These are phyloP conservation scores for Cryptocephalus moraei DNA, from an alignment of 2,888 invertebrate species.

Conservation along the genomic window DNA sequence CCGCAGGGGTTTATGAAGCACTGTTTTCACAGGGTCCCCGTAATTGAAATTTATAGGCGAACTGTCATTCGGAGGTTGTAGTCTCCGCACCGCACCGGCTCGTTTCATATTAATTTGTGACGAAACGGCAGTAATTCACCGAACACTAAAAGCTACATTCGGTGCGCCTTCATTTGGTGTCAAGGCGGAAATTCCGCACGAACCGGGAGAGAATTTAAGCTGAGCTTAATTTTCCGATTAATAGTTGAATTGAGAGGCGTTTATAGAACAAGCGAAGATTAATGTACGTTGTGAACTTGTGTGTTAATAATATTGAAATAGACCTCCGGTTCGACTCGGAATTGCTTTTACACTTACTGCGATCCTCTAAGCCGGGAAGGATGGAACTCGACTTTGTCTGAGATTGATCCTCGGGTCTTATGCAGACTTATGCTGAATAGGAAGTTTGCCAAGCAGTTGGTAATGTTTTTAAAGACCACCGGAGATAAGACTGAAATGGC, in stretches of 20 bases:
- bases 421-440: no score
- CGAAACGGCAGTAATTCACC: slow-evolving; percentile 19
- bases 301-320: not conserved
- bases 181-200: slow-evolving; percentile 6
- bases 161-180: slow-evolving; percentile 4
- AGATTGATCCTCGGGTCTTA: no score
- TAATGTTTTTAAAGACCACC: no score
- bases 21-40: slow-evolving; percentile 9
- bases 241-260: slow-evolving; percentile 10
- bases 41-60: slow-evolving; percentile 30
- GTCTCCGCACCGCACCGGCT: slow-evolving; percentile 17
- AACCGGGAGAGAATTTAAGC: slow-evolving; percentile 5
- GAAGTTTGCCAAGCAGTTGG: no score
- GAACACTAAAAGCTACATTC: slow-evolving; percentile 15
- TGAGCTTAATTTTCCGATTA: slow-evolving; percentile 11
- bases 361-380: no score
- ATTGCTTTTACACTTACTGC: no score
- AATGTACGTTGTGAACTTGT: slow-evolving; percentile 7
- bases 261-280: slow-evolving; percentile 10
- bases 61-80: slow-evolving; percentile 24
- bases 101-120: slow-evolving; percentile 26
- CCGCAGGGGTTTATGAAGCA: not conserved
- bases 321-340: not conserved
- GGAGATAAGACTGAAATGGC: no score
- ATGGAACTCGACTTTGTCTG: no score